phyloP scores from a whole-genome alignment of 2,888 invertebrate species.

The Xestia sexstrigata region DNA sequence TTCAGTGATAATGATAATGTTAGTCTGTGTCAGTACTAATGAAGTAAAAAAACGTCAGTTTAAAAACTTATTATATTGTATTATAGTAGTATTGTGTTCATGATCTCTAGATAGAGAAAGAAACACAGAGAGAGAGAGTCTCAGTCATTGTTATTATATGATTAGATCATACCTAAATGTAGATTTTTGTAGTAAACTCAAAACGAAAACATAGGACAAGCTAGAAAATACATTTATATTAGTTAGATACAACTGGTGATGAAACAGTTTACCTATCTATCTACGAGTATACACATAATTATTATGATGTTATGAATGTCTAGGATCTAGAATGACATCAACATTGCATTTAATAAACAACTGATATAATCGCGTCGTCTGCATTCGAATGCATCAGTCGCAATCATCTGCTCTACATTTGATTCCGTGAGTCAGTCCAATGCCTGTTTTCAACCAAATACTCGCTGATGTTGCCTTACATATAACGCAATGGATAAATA shows the following conservation, averaged over 20 bases:
- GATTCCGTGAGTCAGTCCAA: slow-evolving; percentile 30
- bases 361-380: slow-evolving; percentile 24
- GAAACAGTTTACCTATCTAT: not conserved
- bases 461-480: not conserved
- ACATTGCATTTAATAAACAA: slow-evolving; percentile 37
- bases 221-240: not conserved
- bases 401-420: slow-evolving; percentile 48
- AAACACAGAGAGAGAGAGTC: not conserved
- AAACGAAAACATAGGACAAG: not conserved
- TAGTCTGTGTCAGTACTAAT: too few species aligned
- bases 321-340: slow-evolving; percentile 34
- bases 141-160: not conserved
- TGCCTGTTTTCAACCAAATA: not conserved
- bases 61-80: too few species aligned
- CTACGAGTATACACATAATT: not conserved
- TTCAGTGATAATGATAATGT: too few species aligned
- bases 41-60: too few species aligned
- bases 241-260: not conserved
- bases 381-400: slow-evolving; percentile 52
- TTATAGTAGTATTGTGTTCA: not conserved
- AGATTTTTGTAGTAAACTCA: too few species aligned
- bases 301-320: slow-evolving; percentile 22
- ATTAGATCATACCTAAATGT: too few species aligned
- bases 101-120: not conserved
- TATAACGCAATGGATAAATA: slow-evolving; percentile 25